Conservation (phyloP, 2,113 vertebrate genomes). For the Odobenus rosmarus region DNA sequence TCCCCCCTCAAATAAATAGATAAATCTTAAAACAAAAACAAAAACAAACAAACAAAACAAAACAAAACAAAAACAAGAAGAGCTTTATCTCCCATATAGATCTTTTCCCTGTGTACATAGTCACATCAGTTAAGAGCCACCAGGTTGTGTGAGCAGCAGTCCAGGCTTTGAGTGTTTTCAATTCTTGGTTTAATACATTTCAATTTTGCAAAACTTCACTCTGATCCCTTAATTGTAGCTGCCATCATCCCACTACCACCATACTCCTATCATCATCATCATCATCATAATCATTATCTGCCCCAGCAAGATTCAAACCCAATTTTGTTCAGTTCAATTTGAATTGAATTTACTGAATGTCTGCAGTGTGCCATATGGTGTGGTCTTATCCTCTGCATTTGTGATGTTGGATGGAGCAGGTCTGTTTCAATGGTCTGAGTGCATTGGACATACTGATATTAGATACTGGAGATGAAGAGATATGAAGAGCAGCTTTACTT, state of each 20-base stretch:
- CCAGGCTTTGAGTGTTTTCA: neutral
- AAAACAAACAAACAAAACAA: too few species aligned
- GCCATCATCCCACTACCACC: neutral
- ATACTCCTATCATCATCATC: neutral
- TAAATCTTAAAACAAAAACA: too few species aligned
- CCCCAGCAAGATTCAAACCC: neutral
- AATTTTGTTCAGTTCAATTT: neutral
- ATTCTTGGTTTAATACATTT: neutral
- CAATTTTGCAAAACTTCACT: neutral
- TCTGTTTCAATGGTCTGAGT: neutral
- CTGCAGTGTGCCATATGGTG: neutral
- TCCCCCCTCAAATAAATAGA: neutral
- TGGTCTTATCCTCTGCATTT: neutral
- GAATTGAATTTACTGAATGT: neutral
- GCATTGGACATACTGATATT: neutral
- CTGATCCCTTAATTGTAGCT: neutral
- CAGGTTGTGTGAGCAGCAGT: neutral
- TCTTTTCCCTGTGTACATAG: neutral
- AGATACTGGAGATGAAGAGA: neutral
- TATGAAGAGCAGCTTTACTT: neutral
- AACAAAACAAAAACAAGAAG: neutral
- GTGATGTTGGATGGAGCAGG: rapidly evolving
- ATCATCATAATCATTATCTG: neutral
- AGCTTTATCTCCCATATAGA: neutral
- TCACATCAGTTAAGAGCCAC: neutral